Conservation (phyloP, 1,140 invertebrate genomes). For the Drosophila sturtevanti region DNA sequence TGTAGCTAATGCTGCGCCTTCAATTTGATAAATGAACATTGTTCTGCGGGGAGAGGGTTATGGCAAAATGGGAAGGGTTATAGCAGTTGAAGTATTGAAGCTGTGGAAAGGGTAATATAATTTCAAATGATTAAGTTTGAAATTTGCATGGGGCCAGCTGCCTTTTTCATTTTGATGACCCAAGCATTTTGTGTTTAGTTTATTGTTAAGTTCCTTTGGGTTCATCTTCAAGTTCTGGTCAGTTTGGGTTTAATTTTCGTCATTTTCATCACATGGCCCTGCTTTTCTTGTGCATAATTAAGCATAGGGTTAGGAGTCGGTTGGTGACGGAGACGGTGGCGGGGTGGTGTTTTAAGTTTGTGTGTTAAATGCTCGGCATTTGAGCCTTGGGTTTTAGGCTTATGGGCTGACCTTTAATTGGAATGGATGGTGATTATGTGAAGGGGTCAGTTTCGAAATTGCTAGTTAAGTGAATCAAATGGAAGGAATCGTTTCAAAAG, state of each 20-base stretch:
- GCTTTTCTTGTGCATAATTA: conserved; percentile 61
- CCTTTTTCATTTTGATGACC: conserved; percentile 67
- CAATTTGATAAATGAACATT: conserved; percentile 66
- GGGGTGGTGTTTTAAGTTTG: not conserved
- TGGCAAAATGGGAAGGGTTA: too few relatives aligned
- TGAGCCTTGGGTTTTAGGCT: conserved; percentile 12
- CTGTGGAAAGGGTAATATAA: conserved; percentile 47
- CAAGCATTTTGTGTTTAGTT: conserved; percentile 65
- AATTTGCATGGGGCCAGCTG: conserved; percentile 64
- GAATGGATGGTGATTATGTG: conserved; percentile 46
- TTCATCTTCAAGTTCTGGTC: conserved; percentile 19
- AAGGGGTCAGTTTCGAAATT: conserved; percentile 41
- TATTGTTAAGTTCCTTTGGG: conserved; percentile 38
- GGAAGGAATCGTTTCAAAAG: not conserved
- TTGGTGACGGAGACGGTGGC: not conserved
- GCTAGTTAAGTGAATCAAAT: conserved; percentile 24
- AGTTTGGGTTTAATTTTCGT: conserved; percentile 54
- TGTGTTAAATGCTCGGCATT: not conserved
- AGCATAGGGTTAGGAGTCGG: conserved; percentile 56
- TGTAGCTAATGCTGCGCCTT: conserved; percentile 37
- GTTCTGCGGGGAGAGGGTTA: conserved; percentile 28
- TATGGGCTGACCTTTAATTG: conserved; percentile 54
- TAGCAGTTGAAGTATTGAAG: conserved; percentile 22
- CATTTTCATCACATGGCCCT: conserved; percentile 65
- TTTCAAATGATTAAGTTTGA: conserved; percentile 76